These are phyloP conservation scores for Fukomys damarensis DNA, from an alignment of 2,113 vertebrate species.

Conservation along the genomic window DNA sequence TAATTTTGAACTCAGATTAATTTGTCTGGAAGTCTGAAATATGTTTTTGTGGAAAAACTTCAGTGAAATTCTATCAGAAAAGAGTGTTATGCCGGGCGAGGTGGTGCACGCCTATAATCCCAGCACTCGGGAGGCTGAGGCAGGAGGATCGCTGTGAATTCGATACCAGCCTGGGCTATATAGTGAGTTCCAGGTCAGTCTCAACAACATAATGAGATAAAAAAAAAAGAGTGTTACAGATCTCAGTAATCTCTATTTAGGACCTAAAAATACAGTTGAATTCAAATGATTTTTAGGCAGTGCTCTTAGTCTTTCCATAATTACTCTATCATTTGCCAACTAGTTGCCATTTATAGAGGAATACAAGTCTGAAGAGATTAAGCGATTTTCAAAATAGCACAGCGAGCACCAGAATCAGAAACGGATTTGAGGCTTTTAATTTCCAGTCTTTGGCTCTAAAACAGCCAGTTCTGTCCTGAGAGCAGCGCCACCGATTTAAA, in stretches of 20 bases:
- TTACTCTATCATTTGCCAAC: conserved; percentile 56
- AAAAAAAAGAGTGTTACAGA: conserved; percentile 56
- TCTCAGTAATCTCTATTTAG: conserved; percentile 10
- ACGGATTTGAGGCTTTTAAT: conserved; percentile 53
- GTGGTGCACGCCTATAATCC: too few relatives aligned
- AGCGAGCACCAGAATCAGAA: conserved; percentile 39
- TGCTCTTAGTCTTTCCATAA: conserved; percentile 63
- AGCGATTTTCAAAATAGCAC: conserved; percentile 64
- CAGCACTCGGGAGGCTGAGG: too few relatives aligned
- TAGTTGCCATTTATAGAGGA: conserved; percentile 72
- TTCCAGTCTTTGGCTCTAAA: conserved; percentile 60
- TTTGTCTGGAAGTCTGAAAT: conserved; percentile 13
- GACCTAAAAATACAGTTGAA: conserved; percentile 57
- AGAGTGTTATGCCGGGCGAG: too few relatives aligned
- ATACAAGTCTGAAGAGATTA: conserved; percentile 66
- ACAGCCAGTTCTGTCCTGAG: conserved; percentile 28
- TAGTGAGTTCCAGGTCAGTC: too few relatives aligned
- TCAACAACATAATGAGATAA: too few relatives aligned
- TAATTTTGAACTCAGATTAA: conserved; percentile 19
- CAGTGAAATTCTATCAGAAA: conserved; percentile 10
- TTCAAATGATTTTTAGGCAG: conserved; percentile 42
- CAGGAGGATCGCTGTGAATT: too few relatives aligned
- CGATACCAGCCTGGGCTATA: too few relatives aligned
- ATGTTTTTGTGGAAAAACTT: neutral
- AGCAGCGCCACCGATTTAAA: neutral